Evolutionary conservation across 1,140 invertebrate genomes (phyloP).

Genomic region (Drosophila kikkawai): DNA sequence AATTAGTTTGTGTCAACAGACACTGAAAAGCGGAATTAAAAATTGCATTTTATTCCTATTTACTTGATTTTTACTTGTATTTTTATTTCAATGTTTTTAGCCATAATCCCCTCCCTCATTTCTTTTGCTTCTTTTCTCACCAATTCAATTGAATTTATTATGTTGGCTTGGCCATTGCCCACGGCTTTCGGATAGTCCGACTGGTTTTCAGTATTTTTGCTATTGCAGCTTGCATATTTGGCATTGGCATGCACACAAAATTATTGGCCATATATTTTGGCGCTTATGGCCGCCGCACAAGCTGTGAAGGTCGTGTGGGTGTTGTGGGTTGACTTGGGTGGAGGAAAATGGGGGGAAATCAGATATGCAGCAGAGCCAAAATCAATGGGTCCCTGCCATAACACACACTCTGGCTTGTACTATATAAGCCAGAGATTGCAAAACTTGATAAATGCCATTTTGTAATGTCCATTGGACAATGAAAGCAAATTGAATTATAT

Average conservation of each 20-base stretch:
- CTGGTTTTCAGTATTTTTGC: conserved; percentile 27
- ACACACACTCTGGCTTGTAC: not conserved
- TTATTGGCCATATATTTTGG: conserved; percentile 64
- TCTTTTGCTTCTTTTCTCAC: conserved; percentile 42
- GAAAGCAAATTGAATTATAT: conserved; percentile 73
- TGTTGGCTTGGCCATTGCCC: conserved; percentile 50
- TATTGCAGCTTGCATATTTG: conserved; percentile 56
- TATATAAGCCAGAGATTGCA: conserved; percentile 51
- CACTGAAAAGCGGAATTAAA: conserved; percentile 70
- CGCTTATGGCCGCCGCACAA: conserved; percentile 48
- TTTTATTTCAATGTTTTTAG: conserved; percentile 29
- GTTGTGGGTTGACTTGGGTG: conserved; percentile 16
- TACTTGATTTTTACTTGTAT: conserved; percentile 42
- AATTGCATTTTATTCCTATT: conserved; percentile 42
- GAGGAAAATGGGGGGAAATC: conserved; percentile 23
- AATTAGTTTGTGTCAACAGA: conserved; percentile 79
- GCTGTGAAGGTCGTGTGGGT: conserved; percentile 73
- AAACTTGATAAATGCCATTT: conserved; percentile 72
- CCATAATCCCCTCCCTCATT: conserved; percentile 30
- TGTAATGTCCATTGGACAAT: conserved; percentile 65
- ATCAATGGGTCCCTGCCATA: conserved; percentile 54
- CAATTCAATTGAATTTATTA: conserved; percentile 67
- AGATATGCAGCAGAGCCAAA: conserved; percentile 65
- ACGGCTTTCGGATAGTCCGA: conserved; percentile 34
- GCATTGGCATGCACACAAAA: conserved; percentile 68